Evolutionary conservation across 2,888 invertebrate species (phyloP), one percentile per base, ranked within the genome.

Genomic region (Acrobasis consociella): DNA sequence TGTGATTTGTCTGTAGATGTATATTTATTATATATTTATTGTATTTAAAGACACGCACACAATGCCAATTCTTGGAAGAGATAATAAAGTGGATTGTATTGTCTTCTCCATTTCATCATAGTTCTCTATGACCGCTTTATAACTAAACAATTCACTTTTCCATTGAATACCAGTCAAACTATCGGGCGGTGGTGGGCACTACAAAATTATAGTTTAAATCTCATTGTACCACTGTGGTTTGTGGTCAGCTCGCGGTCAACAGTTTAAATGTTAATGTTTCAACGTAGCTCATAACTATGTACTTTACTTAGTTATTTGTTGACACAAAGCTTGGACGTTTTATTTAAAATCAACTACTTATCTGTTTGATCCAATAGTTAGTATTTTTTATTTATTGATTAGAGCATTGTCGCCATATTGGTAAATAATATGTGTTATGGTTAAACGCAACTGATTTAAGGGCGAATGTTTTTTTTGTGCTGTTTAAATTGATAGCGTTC

Each of bases 191-290:
- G 31, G 52, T 52, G 13, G 31, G 52, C 13, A 46, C 46, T 22
- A 52, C 53, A 38, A 53, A 53, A 53, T 53, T 53, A 53, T 53
- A 53, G 53, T 53, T 52, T 53, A 15, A 53, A 53, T 53, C 53
- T 53, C 53, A 38, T 53, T 53, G 53, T 15, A 9, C 52, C 31
- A 16, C 51, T 22, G 51, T 2, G 53, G 38, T 15, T 13, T 53
- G 53, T 38, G 53, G 53, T 53, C 10, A 13, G 22, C 31, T 31
- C n/a, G 31, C 31, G 38, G 46, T n/a, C 13, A 53, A 53, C 53
- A 38, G 38, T 53, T 53, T 15, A 37, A 38, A 52, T 52, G 52
- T 52, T 52, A n/a, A 53, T 38, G 38, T 15, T 38, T 53, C 2
- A 38, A 52, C 52, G 31, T 22, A 22, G 10, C 46, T 46, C 10